Percentiles rank a stretch among this genome's conserved stretches.
Conservation (phyloP, 2,113 vertebrate genomes). For the Struthio camelus region DNA sequence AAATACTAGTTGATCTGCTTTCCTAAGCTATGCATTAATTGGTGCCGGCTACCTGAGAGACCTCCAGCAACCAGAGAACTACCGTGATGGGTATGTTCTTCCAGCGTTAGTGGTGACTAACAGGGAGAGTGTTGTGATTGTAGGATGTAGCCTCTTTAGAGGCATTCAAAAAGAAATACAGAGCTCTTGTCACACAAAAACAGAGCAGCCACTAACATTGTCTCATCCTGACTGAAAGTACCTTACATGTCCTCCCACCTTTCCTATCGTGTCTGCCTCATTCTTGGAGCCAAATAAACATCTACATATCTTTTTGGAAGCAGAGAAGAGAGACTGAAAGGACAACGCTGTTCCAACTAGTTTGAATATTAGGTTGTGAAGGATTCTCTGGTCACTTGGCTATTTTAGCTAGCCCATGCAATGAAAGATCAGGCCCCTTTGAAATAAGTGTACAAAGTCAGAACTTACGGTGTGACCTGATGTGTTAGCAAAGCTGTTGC, state of each 20-base stretch:
- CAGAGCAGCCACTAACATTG: background rate
- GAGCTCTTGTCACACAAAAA: background rate
- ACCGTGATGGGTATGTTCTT: background rate
- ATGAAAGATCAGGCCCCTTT: background rate
- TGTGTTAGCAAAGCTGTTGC: background rate
- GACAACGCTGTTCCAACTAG: background rate
- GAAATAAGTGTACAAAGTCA: background rate
- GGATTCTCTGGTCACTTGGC: background rate
- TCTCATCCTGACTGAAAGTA: background rate
- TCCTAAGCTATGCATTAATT: background rate
- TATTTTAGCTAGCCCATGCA: background rate
- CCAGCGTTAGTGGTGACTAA: background rate
- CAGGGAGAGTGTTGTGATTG: background rate
- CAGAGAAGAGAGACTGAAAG: background rate
- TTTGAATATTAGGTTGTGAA: accelerated
- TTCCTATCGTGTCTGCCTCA: background rate
- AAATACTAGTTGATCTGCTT: background rate
- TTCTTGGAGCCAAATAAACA: background rate
- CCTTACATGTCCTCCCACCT: background rate
- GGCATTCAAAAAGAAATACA: background rate
- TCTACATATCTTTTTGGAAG: background rate
- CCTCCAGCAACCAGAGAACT: background rate
- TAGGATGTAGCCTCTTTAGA: background rate
- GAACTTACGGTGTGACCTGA: background rate
- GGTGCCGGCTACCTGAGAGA: background rate